A percentile compares a stretch with the other conserved stretches of the same genome.
phyloP scores from a whole-genome alignment of 2,797 vertebrate species.

The Enteromius treurensis region DNA sequence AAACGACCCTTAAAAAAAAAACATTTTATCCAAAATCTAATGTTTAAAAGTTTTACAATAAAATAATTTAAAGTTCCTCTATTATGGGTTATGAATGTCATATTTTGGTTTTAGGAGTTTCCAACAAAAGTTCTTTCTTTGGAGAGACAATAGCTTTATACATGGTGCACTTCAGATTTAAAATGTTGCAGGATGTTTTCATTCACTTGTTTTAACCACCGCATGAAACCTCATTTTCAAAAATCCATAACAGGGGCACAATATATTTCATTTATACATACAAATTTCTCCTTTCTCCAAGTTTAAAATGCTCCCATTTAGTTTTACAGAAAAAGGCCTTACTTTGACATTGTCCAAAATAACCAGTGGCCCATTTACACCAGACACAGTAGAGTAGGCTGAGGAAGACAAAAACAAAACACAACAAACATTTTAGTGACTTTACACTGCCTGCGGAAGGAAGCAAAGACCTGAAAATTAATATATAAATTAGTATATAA shows the following conservation, averaged over 20 bases:
- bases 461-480: background rate
- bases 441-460: background rate
- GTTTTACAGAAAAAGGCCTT: constrained; percentile 15
- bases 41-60: background rate
- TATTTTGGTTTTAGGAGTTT: too few relatives aligned
- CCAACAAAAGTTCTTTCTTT: too few relatives aligned
- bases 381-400: constrained; percentile 86
- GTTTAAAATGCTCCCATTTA: background rate
- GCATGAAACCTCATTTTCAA: too few relatives aligned
- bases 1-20: background rate
- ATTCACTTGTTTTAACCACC: too few relatives aligned
- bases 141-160: too few relatives aligned
- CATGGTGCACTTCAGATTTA: too few relatives aligned
- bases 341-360: constrained; percentile 86
- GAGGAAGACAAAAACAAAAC: constrained; percentile 38
- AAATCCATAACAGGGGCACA: too few relatives aligned
- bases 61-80: background rate
- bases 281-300: background rate
- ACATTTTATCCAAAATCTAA: background rate
- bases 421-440: background rate
- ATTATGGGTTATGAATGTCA: too few relatives aligned
- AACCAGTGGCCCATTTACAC: constrained; percentile 84
- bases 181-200: too few relatives aligned
- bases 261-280: background rate
- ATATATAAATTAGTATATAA: background rate